Evolutionary conservation across 1,140 invertebrate species (phyloP).

Genomic region (Ruditapes philippinarum): DNA sequence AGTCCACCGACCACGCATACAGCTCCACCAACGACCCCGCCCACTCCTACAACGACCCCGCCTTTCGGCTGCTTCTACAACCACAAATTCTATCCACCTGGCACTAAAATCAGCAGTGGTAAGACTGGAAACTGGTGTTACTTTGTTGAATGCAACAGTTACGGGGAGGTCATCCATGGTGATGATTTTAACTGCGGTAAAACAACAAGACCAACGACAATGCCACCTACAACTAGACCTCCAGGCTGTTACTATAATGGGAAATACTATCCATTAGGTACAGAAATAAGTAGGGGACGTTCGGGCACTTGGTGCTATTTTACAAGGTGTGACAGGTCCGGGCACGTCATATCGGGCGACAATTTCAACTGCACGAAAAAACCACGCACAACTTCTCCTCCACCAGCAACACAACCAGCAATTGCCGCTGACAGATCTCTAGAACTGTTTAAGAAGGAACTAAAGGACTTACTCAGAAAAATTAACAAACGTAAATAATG

Average conservation of each 20-base stretch:
- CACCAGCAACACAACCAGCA: not conserved
- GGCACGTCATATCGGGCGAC: not conserved
- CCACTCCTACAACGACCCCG: not conserved
- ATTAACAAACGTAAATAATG: too few species aligned
- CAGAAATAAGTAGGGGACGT: not conserved
- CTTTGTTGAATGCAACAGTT: not conserved
- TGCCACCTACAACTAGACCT: not conserved
- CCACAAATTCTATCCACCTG: too few species aligned
- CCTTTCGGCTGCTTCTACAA: not conserved
- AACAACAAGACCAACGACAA: not conserved
- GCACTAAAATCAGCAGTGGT: not conserved
- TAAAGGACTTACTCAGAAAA: too few species aligned
- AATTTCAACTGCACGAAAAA: not conserved
- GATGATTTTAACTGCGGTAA: conserved; percentile 3
- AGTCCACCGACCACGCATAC: too few species aligned
- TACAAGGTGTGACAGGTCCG: not conserved
- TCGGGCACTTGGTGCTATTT: not conserved
- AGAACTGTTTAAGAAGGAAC: too few species aligned
- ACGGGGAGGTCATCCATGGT: not conserved
- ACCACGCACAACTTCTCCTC: not conserved
- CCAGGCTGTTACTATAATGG: not conserved
- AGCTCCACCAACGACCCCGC: not conserved
- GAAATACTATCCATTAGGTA: not conserved
- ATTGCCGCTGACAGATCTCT: not conserved
- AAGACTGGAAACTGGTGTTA: not conserved